Evolutionary conservation across 2,888 invertebrate species (phyloP).

Genomic region (Leuctra nigra): DNA sequence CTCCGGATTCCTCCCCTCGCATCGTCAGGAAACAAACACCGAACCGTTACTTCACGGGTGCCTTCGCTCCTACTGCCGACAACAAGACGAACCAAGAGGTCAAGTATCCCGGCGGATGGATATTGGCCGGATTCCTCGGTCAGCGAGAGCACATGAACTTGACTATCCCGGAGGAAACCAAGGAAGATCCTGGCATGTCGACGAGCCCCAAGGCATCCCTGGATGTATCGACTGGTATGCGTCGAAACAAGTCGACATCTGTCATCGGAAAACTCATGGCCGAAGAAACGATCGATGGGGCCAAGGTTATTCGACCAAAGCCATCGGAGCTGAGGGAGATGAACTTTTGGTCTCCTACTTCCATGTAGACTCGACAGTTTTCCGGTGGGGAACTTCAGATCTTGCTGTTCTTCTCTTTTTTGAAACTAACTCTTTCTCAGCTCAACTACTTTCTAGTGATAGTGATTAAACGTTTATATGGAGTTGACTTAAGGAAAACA

Average conservation of each 20-base stretch:
- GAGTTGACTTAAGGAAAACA: no score
- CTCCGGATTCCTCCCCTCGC: slow-evolving; percentile 47
- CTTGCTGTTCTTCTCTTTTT: no score
- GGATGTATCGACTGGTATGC: slow-evolving; percentile 9
- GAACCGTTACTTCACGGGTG: slow-evolving; percentile 56
- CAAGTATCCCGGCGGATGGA: slow-evolving; percentile 52
- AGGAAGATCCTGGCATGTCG: slow-evolving; percentile 23
- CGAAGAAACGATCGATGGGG: not conserved
- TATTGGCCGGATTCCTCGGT: slow-evolving; percentile 57
- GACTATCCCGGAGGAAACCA: slow-evolving; percentile 33
- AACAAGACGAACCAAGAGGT: slow-evolving; percentile 30
- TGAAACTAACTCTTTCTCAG: no score
- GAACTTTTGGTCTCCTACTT: slow-evolving; percentile 82
- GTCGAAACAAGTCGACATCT: slow-evolving; percentile 34
- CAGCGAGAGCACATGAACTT: slow-evolving; percentile 41
- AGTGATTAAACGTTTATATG: no score
- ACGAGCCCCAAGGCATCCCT: slow-evolving; percentile 8
- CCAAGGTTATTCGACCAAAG: slow-evolving; percentile 44
- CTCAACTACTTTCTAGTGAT: no score
- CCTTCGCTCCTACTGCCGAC: slow-evolving; percentile 37
- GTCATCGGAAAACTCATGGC: not conserved
- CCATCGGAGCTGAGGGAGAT: slow-evolving; percentile 71
- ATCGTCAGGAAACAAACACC: slow-evolving; percentile 36
- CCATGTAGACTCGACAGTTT: slow-evolving; percentile 52
- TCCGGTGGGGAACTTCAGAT: no score